Evolutionary conservation across 1,140 invertebrate species (phyloP).

Genomic region (Agrypnia vestita): DNA sequence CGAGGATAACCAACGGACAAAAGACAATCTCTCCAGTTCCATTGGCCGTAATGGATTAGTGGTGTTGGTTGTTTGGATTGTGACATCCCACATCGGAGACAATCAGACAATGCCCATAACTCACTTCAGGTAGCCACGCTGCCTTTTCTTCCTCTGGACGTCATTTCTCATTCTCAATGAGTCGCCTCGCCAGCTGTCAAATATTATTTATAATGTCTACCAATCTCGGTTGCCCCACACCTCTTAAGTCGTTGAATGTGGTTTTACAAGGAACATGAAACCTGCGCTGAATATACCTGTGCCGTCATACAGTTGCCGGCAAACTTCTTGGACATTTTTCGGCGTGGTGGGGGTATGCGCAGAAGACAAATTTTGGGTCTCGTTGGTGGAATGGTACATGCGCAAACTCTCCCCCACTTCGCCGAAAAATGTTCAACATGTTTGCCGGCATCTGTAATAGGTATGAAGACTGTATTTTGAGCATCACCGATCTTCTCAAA

Average conservation of each 20-base stretch:
- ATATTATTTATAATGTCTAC: slow-evolving; percentile 13
- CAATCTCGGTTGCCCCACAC: slow-evolving; percentile 16
- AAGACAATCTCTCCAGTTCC: slow-evolving; percentile 23
- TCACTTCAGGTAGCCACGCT: slow-evolving; percentile 32
- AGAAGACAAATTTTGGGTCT: too few relatives aligned
- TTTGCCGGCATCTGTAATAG: too few relatives aligned
- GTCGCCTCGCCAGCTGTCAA: slow-evolving; percentile 9
- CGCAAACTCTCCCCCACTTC: too few relatives aligned
- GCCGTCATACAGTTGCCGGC: too few relatives aligned
- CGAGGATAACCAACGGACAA: slow-evolving; percentile 25
- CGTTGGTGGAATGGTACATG: too few relatives aligned
- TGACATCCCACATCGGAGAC: slow-evolving; percentile 1
- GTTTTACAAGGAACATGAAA: too few relatives aligned
- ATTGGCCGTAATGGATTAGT: slow-evolving; percentile 38
- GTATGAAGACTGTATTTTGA: too few relatives aligned
- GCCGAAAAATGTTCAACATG: too few relatives aligned
- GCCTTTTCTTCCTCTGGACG: slow-evolving; percentile 28
- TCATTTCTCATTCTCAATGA: slow-evolving; percentile 36
- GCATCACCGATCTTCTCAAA: too few relatives aligned
- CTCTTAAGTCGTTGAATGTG: not conserved
- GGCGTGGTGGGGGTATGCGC: too few relatives aligned
- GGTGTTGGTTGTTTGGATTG: slow-evolving; percentile 14
- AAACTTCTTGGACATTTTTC: too few relatives aligned
- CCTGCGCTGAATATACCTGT: too few relatives aligned
- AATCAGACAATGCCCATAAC: slow-evolving; percentile 13